phyloP scores from a whole-genome alignment of 2,113 vertebrate species.

The Chiloscyllium plagiosum region DNA sequence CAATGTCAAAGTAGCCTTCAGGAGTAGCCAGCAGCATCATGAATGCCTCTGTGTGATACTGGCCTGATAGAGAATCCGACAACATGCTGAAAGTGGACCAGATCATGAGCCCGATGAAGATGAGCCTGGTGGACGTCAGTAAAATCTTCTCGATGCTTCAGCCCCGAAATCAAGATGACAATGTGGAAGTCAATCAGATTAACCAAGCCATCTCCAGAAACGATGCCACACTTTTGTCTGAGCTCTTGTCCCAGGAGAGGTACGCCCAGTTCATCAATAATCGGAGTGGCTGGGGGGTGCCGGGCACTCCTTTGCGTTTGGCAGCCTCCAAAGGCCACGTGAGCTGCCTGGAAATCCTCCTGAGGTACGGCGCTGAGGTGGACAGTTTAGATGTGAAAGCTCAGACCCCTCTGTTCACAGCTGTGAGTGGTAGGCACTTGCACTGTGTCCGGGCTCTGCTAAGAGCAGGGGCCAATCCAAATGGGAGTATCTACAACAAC shows the following conservation, averaged over 20 bases:
- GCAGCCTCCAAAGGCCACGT: slow-evolving; percentile 29
- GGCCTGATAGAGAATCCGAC: not conserved
- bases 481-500: slow-evolving; percentile 38
- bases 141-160: slow-evolving; percentile 90
- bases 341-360: slow-evolving; percentile 35
- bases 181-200: slow-evolving; percentile 63
- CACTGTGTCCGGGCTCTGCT: slow-evolving; percentile 59
- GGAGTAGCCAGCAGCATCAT: not conserved
- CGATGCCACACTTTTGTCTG: slow-evolving; percentile 54
- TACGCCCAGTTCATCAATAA: slow-evolving; percentile 65
- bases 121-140: slow-evolving; percentile 85
- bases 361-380: slow-evolving; percentile 45
- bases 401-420: slow-evolving; percentile 64
- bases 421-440: slow-evolving; percentile 61
- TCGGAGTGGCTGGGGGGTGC: slow-evolving; percentile 22
- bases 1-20: not conserved
- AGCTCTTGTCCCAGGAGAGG: slow-evolving; percentile 67
- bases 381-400: slow-evolving; percentile 65
- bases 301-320: slow-evolving; percentile 21
- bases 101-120: slow-evolving; percentile 52
- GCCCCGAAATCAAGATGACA: slow-evolving; percentile 57
- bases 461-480: slow-evolving; percentile 45
- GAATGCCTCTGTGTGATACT: slow-evolving; percentile 4
- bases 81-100: not conserved
- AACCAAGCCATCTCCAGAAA: slow-evolving; percentile 66